Evolutionary conservation across 2,797 vertebrate species (phyloP).

Genomic region (Triplophysa yarkandensis): DNA sequence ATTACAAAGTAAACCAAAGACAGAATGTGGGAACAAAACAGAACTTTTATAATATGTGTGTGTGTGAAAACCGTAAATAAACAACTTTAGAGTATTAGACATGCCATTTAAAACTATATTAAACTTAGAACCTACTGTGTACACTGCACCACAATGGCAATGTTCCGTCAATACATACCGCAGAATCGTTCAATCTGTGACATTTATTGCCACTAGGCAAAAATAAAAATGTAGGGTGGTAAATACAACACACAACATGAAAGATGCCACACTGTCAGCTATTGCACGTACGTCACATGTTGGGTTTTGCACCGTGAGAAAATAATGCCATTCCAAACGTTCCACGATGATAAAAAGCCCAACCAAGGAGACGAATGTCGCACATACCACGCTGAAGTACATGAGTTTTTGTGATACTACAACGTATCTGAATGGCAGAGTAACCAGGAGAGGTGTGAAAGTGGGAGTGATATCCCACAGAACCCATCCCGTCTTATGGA

Average conservation of each 20-base stretch:
- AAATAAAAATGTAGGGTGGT: too few relatives aligned
- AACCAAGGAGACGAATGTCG: constrained; percentile 19
- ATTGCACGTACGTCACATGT: neutral
- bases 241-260: too few relatives aligned
- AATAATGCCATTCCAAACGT: constrained; percentile 27
- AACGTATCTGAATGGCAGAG: constrained; percentile 8
- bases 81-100: neutral
- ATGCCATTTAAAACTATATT: constrained; percentile 20
- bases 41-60: neutral
- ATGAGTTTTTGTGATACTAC: constrained; percentile 11
- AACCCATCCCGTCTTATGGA: constrained; percentile 34
- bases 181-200: too few relatives aligned
- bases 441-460: constrained; percentile 34
- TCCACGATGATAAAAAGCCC: constrained; percentile 22
- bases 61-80: neutral
- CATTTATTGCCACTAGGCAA: too few relatives aligned
- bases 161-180: neutral
- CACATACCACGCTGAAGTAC: constrained; percentile 1
- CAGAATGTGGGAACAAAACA: neutral
- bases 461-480: constrained; percentile 42
- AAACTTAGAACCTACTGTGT: too few relatives aligned
- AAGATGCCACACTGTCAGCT: too few relatives aligned
- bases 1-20: neutral
- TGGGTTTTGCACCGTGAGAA: constrained; percentile 5
- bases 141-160: neutral